Evolutionary conservation across 2,888 invertebrate genomes (phyloP).

Genomic region (Autographa gamma): DNA sequence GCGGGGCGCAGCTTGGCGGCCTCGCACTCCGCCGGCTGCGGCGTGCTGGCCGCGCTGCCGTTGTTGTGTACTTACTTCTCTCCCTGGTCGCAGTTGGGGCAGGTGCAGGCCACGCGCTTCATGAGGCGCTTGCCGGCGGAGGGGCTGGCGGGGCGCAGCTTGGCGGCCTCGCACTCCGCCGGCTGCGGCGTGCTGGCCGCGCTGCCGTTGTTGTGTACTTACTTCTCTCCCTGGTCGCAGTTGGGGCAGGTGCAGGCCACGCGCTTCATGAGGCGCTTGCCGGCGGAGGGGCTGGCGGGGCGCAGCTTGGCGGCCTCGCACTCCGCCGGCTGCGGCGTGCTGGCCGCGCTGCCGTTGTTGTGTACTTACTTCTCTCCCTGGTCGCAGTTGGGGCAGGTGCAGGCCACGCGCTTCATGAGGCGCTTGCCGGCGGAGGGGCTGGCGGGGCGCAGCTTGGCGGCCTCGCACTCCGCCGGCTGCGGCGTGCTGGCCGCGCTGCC

Average conservation of each 20-base stretch:
- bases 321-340: constrained; percentile 68
- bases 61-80: constrained; percentile 90
- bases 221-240: constrained; percentile 96
- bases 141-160: constrained; percentile 73
- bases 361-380: constrained; percentile 95
- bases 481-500: constrained; percentile 60
- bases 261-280: constrained; percentile 91
- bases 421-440: constrained; percentile 77
- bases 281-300: constrained; percentile 69
- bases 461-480: constrained; percentile 77
- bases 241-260: constrained; percentile 99
- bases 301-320: constrained; percentile 78
- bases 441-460: constrained; percentile 70
- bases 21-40: constrained; percentile 75
- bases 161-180: constrained; percentile 79
- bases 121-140: constrained; percentile 85
- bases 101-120: constrained; percentile 98
- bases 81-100: constrained; percentile 98
- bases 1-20: constrained; percentile 71
- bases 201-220: constrained; percentile 49
- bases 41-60: constrained; percentile 59
- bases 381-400: constrained; percentile 99
- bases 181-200: constrained; percentile 61
- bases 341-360: constrained; percentile 53
- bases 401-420: constrained; percentile 96